Base-by-base conservation (phyloP, 2,888 invertebrate species). In the Lysandra bellargus region DNA sequence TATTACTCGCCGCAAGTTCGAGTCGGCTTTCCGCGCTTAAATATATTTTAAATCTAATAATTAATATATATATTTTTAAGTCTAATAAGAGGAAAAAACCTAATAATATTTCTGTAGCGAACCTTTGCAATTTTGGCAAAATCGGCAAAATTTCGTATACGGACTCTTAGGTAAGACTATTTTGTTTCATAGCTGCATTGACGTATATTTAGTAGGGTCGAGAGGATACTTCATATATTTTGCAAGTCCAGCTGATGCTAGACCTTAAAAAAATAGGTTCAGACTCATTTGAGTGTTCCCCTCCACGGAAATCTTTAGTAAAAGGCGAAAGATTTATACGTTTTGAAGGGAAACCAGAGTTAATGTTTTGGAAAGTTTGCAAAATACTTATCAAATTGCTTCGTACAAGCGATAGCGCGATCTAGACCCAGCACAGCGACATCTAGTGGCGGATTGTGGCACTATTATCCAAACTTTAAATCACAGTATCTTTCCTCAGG, bases 261-360 rank as follows among this genome's bases (percentile, higher is more conserved):
- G 72, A 72, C 72, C 40, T 33, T 23, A 17, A 2, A 72, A 72
- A 72, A 72, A 37, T 33, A 40, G 17, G 1, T 6, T 33, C 1
- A 96, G 95, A 96, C 96, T 96, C 96, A 96, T 96, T 95, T 95
- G 95, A 95, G 95, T 96, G 96, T 94, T 93, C 96, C 96, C 95
- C 96, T 96, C 96, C 96, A 96, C 96, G 96, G 96, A 96, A 96
- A 96, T 96, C 96, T 96, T 96, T 96, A 96, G 96, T 96, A 96
- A 96, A 96, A 96, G 96, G 96, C 96, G 96, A 96, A 96, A 96
- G 96, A 96, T 96, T 96, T 96, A 95, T 96, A 88, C 96, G 96
- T 84, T 80, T 81, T 83, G 82, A 84, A 83, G 82, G 82, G 81
- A 83, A 83, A 82, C 82, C 82, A 83, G 82, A 83, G 82, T 81